phyloP scores from a whole-genome alignment of 2,797 vertebrate species.

The Peromyscus nudipes region DNA sequence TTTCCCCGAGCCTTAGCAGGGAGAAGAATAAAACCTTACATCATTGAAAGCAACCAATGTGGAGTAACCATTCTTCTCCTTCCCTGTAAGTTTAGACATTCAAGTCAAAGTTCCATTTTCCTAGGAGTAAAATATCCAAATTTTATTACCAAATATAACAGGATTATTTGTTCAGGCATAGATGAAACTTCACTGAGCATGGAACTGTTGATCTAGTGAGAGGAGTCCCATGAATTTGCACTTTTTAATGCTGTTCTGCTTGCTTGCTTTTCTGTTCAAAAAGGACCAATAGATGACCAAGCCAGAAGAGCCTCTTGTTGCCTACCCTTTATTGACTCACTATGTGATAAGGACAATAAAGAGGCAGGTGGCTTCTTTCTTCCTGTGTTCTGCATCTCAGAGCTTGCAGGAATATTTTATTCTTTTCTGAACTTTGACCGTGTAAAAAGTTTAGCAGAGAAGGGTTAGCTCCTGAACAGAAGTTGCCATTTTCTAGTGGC shows the following conservation, averaged over 20 bases:
- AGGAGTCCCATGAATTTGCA: not conserved
- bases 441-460: not conserved
- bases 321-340: not conserved
- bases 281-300: not conserved
- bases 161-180: not conserved
- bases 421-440: too few relatives aligned
- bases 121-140: not conserved
- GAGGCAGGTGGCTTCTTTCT: accelerated
- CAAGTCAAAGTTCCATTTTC: not conserved
- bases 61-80: not conserved
- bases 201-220: not conserved
- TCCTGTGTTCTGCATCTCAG: not conserved
- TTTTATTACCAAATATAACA: not conserved
- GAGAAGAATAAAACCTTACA: not conserved
- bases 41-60: not conserved
- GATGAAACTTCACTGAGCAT: not conserved
- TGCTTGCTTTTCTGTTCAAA: not conserved
- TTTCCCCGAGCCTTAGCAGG: not conserved
- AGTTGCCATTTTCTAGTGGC: accelerated
- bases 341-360: not conserved
- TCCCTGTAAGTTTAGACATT: not conserved
- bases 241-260: not conserved
- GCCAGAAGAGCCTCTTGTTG: not conserved
- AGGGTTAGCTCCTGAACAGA: not conserved
- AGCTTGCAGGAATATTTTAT: not conserved